These are phyloP conservation scores for Sinonovacula constricta DNA, from an alignment of 1,140 invertebrate genomes.

Conservation along the genomic window DNA sequence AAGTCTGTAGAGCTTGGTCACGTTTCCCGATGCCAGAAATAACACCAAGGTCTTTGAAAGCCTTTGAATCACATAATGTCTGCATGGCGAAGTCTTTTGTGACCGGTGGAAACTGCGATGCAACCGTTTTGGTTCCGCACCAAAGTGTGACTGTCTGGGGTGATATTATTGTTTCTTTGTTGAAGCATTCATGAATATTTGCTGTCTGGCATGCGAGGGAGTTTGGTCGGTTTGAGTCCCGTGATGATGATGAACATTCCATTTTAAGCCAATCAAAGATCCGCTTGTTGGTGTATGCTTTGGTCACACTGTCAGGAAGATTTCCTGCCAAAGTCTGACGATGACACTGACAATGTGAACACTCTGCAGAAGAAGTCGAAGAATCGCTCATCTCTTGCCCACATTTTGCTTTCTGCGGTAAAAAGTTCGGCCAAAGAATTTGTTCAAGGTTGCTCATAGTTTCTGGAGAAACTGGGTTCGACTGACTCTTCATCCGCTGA, in stretches of 20 bases:
- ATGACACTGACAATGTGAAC: constrained; percentile 41
- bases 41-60: constrained; percentile 2
- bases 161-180: constrained; percentile 64
- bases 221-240: constrained; percentile 15
- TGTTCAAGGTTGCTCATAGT: constrained; percentile 72
- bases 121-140: constrained; percentile 74
- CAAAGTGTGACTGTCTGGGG: constrained; percentile 71
- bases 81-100: constrained; percentile 73
- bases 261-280: constrained; percentile 64
- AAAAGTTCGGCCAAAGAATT: constrained; percentile 59
- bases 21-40: constrained; percentile 2
- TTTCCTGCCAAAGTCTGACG: not conserved
- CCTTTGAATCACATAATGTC: constrained; percentile 56
- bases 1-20: constrained; percentile 64
- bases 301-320: constrained; percentile 34
- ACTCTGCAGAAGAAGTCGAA: constrained; percentile 38
- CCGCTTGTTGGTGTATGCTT: constrained; percentile 54
- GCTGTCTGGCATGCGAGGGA: constrained; percentile 48
- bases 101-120: constrained; percentile 72
- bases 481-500: constrained; percentile 66
- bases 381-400: constrained; percentile 42
- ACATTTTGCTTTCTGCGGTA: constrained; percentile 22
- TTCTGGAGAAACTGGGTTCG: constrained; percentile 71
- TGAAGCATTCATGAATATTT: constrained; percentile 16
- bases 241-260: constrained; percentile 42